Evolutionary conservation across 2,113 vertebrate species (phyloP), one percentile per base, ranked within the genome.

Genomic region (Podocnemis expansa): DNA sequence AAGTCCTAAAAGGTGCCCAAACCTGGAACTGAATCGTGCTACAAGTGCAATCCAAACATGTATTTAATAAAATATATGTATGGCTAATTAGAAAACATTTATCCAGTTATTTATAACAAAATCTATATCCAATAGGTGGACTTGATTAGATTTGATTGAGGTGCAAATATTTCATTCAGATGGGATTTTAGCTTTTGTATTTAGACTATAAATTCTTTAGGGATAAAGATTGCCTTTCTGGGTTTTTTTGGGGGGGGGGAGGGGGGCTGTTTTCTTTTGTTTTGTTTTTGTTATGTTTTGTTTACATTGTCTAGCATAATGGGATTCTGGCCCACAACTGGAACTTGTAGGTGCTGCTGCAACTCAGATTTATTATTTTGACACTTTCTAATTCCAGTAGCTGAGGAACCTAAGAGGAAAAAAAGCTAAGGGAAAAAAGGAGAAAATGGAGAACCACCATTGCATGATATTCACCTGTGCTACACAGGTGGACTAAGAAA

Each of bases 361-460:
- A 76, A 41, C 2, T 29, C 1, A 81, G 78, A 49, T 6, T 4
- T 49, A 7, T 43, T 89, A 8, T 81, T 95, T 84, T 52, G 54
- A 17, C 73, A 87, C 34, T 9, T 76, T 76, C 43, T 58, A 63
- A 16, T 34, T 5, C 6, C 34, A 38, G 41, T 29, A 54, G 10
- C 43, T 34, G 41, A 51, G 41, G 79, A 24, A 88, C 56, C 5
- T 51, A 83, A 34, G 27, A 49, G 22, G 25, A 55, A 47, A 13
- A 56, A 89, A 58, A 43, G 45, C 1, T 8, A 24, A 0, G 16
- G 73, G 51, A 22, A 25, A 56, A 83, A 10, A 0, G 0, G 0
- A n/a, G 16, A 51, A 24, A 34, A 84, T 82, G 43, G 2, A 38
- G 63, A 7, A 58, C 49, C 81, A n/a, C 14, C 29, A 58, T 67